Base-by-base conservation (phyloP, 2,797 vertebrate species). In the Eospalax fontanierii region DNA sequence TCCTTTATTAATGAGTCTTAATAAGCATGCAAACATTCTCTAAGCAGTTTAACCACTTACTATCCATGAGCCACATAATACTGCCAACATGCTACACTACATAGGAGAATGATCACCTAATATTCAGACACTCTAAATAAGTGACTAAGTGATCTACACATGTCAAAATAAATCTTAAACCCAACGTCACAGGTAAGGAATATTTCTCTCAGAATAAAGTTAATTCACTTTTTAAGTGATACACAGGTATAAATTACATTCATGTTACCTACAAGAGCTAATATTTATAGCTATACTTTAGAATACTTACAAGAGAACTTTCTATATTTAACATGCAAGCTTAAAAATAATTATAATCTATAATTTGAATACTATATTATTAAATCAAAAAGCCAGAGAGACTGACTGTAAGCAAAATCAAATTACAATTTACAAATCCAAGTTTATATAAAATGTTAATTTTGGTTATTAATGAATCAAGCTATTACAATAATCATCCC, bases 381-480 rank as follows among this genome's bases (percentile, higher is more conserved):
- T 92, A 95, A 78, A n/a, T 86, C 38, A 94, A 96, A 73, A 71
- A 95, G 63, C 24, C 33, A 80, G n/a, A 68, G 91, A 78, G 93
- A 43, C n/a, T 74, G 71, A 94, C 87, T 38, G 84, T 70, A 93
- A 80, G 74, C 2, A 86, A 97, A 95, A 73, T 81, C 95, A 98
- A 94, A 87, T 63, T 96, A 7, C 21, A 87, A 30, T 76, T 83
- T 86, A 95, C 76, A 95, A 96, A 95, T 92, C 92, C 94, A 38
- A 76, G 89, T 75, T 88, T 85, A 40, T 40, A 2, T 75, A 35
- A 97, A 93, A 95, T 73, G 28, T 73, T 95, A 85, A 95, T 57
- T 95, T 97, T 87, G 21, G 89, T 90, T 66, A 96, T 88, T 95
- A 92, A 86, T 79, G 16, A 93, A 89, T 89, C 38, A 85, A 95